A percentile compares a stretch with the other conserved stretches of the same genome.
These are phyloP conservation scores for Calliopsis andreniformis DNA, from an alignment of 1,140 invertebrate species.

Conservation along the genomic window DNA sequence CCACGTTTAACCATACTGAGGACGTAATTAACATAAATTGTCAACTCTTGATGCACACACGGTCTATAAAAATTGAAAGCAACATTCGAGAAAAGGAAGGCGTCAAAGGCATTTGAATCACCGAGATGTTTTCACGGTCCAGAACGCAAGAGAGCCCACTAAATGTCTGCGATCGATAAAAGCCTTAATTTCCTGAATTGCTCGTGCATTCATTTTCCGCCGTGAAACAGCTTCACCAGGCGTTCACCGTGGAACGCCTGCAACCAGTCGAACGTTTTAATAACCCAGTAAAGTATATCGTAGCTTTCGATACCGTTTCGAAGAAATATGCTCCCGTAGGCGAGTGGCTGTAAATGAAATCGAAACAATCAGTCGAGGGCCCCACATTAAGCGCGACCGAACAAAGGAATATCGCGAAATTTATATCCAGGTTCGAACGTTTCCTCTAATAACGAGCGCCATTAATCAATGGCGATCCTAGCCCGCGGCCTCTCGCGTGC, in stretches of 20 bases:
- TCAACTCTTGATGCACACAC: no score
- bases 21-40: no score
- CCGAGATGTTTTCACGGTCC: neutral
- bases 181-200: slow-evolving; percentile 21
- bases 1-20: no score
- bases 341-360: neutral
- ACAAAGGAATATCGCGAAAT: neutral
- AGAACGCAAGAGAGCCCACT: neutral
- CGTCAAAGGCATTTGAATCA: neutral
- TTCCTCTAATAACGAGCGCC: slow-evolving; percentile 3
- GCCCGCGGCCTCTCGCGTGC: neutral
- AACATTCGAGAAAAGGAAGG: neutral
- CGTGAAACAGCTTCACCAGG: neutral
- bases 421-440: neutral
- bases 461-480: neutral
- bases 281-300: slow-evolving; percentile 19
- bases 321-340: neutral
- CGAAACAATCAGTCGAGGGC: neutral
- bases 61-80: neutral
- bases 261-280: slow-evolving; percentile 4
- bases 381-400: neutral
- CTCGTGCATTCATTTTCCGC: slow-evolving; percentile 11
- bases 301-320: no score
- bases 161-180: neutral
- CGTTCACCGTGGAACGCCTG: neutral